Conservation (phyloP, 2,888 invertebrate species). For the Temnothorax unifasciatus region DNA sequence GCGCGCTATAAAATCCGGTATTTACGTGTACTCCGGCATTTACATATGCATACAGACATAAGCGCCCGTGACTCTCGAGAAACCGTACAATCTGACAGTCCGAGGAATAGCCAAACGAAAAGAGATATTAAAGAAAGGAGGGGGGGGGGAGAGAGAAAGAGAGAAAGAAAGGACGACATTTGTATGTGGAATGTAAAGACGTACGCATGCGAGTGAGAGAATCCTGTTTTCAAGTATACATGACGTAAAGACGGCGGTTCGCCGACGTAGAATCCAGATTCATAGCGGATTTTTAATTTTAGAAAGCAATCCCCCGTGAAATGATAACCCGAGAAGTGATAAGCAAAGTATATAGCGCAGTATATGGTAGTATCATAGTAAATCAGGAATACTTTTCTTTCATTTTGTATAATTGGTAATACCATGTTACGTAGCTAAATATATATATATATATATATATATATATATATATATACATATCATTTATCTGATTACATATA, state of each 20-base stretch:
- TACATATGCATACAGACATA: conserved; percentile 58
- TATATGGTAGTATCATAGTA: neutral
- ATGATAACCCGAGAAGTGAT: neutral
- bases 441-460: neutral
- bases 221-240: conserved; percentile 39
- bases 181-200: conserved; percentile 39
- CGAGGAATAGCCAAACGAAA: neutral
- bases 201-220: conserved; percentile 17
- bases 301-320: neutral
- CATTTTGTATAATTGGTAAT: neutral
- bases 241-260: neutral
- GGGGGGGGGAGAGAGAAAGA: neutral
- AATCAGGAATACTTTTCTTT: neutral
- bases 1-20: conserved; percentile 42
- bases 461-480: neutral
- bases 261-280: conserved; percentile 23
- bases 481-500: neutral
- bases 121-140: neutral
- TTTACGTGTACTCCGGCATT: conserved; percentile 56
- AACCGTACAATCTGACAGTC: conserved; percentile 12
- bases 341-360: neutral
- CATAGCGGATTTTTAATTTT: conserved; percentile 1
- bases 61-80: conserved; percentile 32
- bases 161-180: neutral
- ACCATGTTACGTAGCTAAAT: neutral